phyloP scores from a whole-genome alignment of 2,888 invertebrate species.

The Liopterus haemorrhoidalis region DNA sequence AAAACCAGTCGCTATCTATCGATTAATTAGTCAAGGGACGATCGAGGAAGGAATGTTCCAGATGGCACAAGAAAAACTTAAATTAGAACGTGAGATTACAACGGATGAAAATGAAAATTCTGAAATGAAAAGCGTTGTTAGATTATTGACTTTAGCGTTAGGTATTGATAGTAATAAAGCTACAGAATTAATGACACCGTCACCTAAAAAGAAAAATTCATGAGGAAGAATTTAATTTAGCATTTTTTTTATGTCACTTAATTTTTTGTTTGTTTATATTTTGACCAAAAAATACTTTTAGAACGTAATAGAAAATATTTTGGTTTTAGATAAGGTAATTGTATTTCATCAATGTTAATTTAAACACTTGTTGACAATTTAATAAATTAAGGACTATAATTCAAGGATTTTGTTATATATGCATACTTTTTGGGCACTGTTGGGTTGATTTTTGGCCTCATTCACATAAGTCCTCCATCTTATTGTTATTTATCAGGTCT shows the following conservation, averaged over 20 bases:
- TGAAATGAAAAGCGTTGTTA: conserved; percentile 73
- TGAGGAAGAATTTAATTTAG: conserved; percentile 11
- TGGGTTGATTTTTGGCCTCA: no score
- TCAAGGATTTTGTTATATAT: no score
- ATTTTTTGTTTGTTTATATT: no score
- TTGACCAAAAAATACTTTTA: no score
- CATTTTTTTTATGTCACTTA: not conserved
- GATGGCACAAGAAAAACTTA: conserved; percentile 85
- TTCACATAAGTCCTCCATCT: no score
- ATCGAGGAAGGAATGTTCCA: conserved; percentile 91
- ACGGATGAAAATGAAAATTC: conserved; percentile 61
- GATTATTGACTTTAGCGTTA: conserved; percentile 71
- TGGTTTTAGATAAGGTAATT: no score
- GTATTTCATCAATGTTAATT: no score
- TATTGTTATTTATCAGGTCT: no score
- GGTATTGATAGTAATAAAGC: conserved; percentile 50
- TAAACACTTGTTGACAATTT: no score
- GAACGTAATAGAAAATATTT: no score
- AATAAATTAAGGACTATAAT: no score
- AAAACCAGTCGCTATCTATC: conserved; percentile 78
- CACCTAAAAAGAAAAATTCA: conserved; percentile 36
- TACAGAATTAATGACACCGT: conserved; percentile 40
- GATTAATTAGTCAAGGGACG: conserved; percentile 77
- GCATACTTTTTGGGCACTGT: no score
- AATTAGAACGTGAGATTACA: conserved; percentile 82